Base-by-base conservation (phyloP, 2,888 invertebrate species). In the Dryocosmus kuriphilus region DNA sequence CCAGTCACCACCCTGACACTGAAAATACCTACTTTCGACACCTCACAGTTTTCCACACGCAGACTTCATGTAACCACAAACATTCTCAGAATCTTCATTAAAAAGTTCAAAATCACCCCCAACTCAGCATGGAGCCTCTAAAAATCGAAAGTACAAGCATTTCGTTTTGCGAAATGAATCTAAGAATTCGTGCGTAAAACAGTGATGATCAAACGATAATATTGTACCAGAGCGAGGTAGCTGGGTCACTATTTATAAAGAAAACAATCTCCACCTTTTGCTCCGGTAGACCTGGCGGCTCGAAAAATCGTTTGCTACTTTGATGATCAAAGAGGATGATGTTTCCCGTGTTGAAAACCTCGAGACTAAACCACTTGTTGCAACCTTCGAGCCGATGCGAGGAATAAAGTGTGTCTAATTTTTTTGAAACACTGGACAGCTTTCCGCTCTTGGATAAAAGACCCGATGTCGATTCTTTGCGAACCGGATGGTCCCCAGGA, bases 341-440 rank as follows among this genome's bases (percentile, higher is more conserved):
- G 22, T 38, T 65, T 65, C 24, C 22, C 24, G 16, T 41, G 22
- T 22, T 32, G 7, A 24, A 65, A 65, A 65, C 6, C 65, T 65
- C 35, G 22, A 65, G 14, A 41, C 65, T 41, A 19, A 65, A 65
- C 65, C 65, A 65, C 65, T 65, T 65, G 65, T 65, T 65, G 65
- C 65, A 65, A 65, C 11, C 24, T 57, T 0, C 16, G 24, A 22
- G 14, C 1, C 24, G 24, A 57, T 57, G 24, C 14, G 24, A 24
- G 24, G 14, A 57, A 27, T 11, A 57, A 57, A 24, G 24, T 24
- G n/a, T 38, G 22, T 24, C 38, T 24, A 22, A 65, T 38, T 65
- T 65, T 65, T 65, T 35, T 22, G 11, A 38, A 65, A 65, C 38
- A 38, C 4, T 38, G 38, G 14, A 16, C 38, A 22, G 11, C 63